These are phyloP conservation scores for Aporrectodea caliginosa DNA, from an alignment of 1,140 invertebrate species.

Conservation along the genomic window DNA sequence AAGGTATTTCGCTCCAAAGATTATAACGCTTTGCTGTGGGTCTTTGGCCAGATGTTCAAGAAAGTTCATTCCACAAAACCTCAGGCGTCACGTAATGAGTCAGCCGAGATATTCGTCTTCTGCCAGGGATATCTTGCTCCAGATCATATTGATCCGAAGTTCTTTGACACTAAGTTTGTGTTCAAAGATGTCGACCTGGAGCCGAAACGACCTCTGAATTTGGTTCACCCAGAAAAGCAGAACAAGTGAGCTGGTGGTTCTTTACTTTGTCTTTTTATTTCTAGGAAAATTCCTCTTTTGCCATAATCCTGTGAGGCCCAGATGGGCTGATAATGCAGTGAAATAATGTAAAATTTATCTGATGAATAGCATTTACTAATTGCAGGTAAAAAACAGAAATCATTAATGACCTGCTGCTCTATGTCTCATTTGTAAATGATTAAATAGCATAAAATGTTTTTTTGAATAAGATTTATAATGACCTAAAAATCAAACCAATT, in stretches of 20 bases:
- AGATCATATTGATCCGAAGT: constrained; percentile 87
- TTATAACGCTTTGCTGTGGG: constrained; percentile 90
- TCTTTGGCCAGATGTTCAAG: constrained; percentile 92
- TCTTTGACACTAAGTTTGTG: constrained; percentile 90
- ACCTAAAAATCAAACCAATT: no score
- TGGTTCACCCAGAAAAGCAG: constrained; percentile 52
- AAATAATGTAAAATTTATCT: no score
- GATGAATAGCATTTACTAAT: no score
- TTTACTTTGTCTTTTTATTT: no score
- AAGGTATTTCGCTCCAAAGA: constrained; percentile 99
- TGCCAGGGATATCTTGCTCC: constrained; percentile 92
- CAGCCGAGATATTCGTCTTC: constrained; percentile 98
- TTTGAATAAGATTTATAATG: no score
- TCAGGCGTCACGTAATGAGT: constrained; percentile 94
- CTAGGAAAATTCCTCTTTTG: no score
- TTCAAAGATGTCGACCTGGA: constrained; percentile 87
- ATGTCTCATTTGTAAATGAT: no score
- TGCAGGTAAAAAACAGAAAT: no score
- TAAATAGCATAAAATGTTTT: no score
- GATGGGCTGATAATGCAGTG: no score
- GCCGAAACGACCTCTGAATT: constrained; percentile 53
- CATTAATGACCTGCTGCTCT: no score
- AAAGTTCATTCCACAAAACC: constrained; percentile 89
- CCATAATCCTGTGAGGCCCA: no score
- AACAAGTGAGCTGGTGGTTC: constrained; percentile 41